phyloP scores from a whole-genome alignment of 2,113 vertebrate species.

The Nothoprocta perdicaria region DNA sequence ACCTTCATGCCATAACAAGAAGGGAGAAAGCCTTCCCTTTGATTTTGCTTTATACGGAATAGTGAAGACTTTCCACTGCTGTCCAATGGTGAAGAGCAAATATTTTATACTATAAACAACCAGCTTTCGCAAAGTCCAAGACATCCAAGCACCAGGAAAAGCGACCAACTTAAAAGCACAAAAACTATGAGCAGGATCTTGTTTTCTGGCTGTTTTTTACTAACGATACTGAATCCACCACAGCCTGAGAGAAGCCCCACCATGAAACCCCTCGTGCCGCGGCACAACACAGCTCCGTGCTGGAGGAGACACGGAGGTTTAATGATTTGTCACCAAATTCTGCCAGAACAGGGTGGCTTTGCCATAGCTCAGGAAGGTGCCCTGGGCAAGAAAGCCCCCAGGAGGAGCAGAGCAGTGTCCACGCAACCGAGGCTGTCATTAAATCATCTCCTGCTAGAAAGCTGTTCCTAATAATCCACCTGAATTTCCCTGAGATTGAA shows the following conservation, averaged over 20 bases:
- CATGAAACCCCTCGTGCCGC: neutral
- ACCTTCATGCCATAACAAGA: neutral
- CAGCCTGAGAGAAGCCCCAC: neutral
- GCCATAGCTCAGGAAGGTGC: neutral
- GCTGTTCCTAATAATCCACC: neutral
- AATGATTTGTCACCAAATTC: neutral
- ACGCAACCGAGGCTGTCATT: neutral
- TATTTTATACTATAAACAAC: neutral
- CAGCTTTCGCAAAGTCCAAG: neutral
- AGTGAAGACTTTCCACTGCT: neutral
- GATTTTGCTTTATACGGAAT: neutral
- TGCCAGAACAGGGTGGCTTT: neutral
- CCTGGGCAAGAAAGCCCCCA: neutral
- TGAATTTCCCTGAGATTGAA: neutral
- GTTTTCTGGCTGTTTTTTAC: constrained; percentile 1
- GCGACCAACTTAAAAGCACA: neutral
- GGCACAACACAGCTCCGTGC: neutral
- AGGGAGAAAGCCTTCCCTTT: neutral
- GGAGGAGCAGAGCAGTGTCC: neutral
- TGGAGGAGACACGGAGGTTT: neutral
- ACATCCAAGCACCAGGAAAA: neutral
- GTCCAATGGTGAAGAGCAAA: neutral
- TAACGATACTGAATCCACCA: neutral
- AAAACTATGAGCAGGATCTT: neutral
- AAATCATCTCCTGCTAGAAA: neutral